Conservation (phyloP, 37 sponge, comb jelly and placozoan genomes). For the Agelas oroides region DNA sequence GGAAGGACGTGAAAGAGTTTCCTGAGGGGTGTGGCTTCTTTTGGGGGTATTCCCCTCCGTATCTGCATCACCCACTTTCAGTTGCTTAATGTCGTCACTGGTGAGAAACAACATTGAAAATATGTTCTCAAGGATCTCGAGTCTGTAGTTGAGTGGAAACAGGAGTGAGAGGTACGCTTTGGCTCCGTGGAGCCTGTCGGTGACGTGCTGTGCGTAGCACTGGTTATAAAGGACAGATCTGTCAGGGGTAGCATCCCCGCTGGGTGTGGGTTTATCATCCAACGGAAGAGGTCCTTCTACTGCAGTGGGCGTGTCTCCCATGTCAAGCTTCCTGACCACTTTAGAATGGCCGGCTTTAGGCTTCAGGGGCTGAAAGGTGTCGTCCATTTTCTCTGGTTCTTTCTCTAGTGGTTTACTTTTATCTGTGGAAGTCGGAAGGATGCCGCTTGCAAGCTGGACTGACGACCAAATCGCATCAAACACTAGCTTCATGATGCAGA, state of each 20-base stretch:
- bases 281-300: not conserved
- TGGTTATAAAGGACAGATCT: not conserved
- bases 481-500: conserved; percentile 77
- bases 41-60: too few relatives aligned
- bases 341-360: not conserved
- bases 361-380: not conserved
- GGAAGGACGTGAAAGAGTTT: not conserved
- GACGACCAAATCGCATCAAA: conserved; percentile 75
- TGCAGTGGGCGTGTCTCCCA: not conserved
- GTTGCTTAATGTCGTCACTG: conserved; percentile 54
- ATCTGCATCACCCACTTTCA: not conserved
- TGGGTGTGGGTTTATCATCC: too few relatives aligned
- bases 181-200: conserved; percentile 65
- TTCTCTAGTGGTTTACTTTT: not conserved
- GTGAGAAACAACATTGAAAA: conserved; percentile 90
- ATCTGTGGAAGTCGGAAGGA: not conserved
- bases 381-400: not conserved
- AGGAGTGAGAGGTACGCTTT: conserved; percentile 64
- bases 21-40: too few relatives aligned
- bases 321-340: conserved; percentile 33
- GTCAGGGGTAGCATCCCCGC: too few relatives aligned
- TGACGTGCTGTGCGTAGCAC: conserved; percentile 4
- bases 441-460: conserved; percentile 36
- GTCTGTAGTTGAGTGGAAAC: conserved; percentile 76
- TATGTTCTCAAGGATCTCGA: conserved; percentile 94